These are phyloP conservation scores for Smithornis capensis DNA, from an alignment of 2,113 vertebrate species.

Conservation along the genomic window DNA sequence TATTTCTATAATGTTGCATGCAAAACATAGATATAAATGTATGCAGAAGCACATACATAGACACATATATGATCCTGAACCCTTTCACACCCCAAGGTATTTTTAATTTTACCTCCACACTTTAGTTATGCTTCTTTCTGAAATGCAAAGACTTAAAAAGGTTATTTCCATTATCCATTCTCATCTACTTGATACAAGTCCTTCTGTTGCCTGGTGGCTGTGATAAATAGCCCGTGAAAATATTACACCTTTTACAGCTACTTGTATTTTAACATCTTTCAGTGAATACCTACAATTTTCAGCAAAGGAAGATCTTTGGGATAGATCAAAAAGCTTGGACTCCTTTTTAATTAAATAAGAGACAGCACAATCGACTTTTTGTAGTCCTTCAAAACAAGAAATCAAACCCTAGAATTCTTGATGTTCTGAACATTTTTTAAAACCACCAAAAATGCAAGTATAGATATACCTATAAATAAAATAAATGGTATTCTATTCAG, in stretches of 20 bases:
- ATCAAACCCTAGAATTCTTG: neutral
- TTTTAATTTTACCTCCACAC: neutral
- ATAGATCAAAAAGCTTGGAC: neutral
- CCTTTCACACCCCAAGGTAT: neutral
- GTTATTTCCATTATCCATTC: neutral
- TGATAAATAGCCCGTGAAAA: neutral
- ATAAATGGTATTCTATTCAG: neutral
- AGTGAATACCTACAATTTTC: neutral
- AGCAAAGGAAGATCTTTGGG: neutral
- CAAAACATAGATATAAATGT: neutral
- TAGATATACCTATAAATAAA: neutral
- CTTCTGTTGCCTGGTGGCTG: neutral
- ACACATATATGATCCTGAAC: neutral
- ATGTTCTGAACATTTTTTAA: neutral
- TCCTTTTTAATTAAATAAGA: neutral
- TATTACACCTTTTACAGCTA: neutral
- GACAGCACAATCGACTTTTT: neutral
- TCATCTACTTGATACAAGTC: neutral
- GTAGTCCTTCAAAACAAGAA: neutral
- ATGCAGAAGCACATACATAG: neutral
- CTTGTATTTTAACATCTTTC: neutral
- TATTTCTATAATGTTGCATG: neutral
- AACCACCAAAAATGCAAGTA: neutral
- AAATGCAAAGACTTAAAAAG: neutral
- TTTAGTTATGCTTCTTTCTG: neutral